A percentile compares a stretch with the other conserved stretches of the same genome.
phyloP scores from a whole-genome alignment of 1,140 invertebrate species.

The Mycetomoellerius zeteki region DNA sequence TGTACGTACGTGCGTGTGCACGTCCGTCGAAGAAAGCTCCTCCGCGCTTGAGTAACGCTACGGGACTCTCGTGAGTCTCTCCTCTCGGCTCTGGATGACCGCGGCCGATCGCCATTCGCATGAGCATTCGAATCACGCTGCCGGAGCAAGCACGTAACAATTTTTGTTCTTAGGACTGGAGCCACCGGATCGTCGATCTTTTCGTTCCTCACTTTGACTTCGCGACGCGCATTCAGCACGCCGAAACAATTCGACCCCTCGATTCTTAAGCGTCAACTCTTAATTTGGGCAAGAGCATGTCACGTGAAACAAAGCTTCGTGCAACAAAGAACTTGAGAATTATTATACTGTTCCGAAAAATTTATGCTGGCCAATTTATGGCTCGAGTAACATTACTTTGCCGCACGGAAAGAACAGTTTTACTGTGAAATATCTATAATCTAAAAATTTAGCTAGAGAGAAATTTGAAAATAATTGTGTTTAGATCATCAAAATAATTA shows the following conservation, averaged over 20 bases:
- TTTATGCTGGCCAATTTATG: background rate
- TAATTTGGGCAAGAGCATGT: conserved; percentile 3
- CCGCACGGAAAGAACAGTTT: too few species aligned
- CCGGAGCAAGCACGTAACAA: conserved; percentile 80
- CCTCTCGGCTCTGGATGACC: conserved; percentile 74
- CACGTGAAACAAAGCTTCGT: background rate
- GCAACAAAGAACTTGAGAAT: background rate
- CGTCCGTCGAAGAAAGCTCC: conserved; percentile 72
- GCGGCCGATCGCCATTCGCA: conserved; percentile 70
- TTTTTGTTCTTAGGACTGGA: conserved; percentile 82
- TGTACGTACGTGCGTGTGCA: conserved; percentile 34
- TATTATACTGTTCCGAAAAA: background rate
- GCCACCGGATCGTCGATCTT: conserved; percentile 76
- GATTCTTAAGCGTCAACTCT: conserved; percentile 11
- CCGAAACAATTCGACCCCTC: conserved; percentile 36
- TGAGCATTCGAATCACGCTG: conserved; percentile 80
- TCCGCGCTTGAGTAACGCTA: conserved; percentile 72
- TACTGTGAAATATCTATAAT: too few species aligned
- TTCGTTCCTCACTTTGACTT: conserved; percentile 66
- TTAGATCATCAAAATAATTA: too few species aligned
- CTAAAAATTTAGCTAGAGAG: too few species aligned
- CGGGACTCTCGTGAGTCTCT: conserved; percentile 71
- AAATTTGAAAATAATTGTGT: too few species aligned
- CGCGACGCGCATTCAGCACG: conserved; percentile 63
- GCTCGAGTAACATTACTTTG: background rate